Conservation (phyloP, 2,888 invertebrate species). For the Phania funesta region DNA sequence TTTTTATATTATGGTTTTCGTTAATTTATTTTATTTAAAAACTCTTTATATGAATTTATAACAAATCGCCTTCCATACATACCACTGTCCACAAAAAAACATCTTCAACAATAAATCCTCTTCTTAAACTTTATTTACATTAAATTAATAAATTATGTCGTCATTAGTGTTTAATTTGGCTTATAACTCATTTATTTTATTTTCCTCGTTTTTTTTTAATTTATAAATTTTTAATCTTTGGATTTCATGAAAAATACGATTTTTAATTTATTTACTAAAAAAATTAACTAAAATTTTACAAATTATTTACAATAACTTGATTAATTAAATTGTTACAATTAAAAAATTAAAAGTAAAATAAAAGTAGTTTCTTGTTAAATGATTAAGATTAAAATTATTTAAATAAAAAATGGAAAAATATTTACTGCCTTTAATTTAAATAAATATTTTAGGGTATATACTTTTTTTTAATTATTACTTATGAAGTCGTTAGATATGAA, state of each 20-base stretch:
- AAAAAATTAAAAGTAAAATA: slow-evolving; percentile 7
- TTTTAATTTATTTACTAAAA: slow-evolving; percentile 44
- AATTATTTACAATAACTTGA: slow-evolving; percentile 64
- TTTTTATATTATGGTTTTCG: too few species aligned
- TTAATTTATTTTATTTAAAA: too few species aligned
- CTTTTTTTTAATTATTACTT: neutral
- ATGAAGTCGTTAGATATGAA: neutral
- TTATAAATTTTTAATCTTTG: slow-evolving; percentile 55
- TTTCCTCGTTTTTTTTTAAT: slow-evolving; percentile 32
- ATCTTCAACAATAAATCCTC: neutral
- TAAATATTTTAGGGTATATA: neutral
- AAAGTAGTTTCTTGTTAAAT: slow-evolving; percentile 38
- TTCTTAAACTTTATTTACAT: neutral
- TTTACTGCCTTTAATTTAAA: slow-evolving; percentile 10
- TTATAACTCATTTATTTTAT: slow-evolving; percentile 69
- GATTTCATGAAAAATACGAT: slow-evolving; percentile 28
- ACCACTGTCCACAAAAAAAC: slow-evolving; percentile 29
- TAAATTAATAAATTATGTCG: slow-evolving; percentile 69
- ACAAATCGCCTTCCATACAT: neutral
- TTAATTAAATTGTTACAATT: slow-evolving; percentile 31
- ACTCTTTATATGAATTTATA: too few species aligned
- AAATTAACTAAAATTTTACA: slow-evolving; percentile 34
- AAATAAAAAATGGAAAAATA: neutral
- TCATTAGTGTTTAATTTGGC: slow-evolving; percentile 68
- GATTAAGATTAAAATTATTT: slow-evolving; percentile 22